Evolutionary conservation across 1,140 invertebrate genomes (phyloP).

Genomic region (Dendrolimus kikuchii): DNA sequence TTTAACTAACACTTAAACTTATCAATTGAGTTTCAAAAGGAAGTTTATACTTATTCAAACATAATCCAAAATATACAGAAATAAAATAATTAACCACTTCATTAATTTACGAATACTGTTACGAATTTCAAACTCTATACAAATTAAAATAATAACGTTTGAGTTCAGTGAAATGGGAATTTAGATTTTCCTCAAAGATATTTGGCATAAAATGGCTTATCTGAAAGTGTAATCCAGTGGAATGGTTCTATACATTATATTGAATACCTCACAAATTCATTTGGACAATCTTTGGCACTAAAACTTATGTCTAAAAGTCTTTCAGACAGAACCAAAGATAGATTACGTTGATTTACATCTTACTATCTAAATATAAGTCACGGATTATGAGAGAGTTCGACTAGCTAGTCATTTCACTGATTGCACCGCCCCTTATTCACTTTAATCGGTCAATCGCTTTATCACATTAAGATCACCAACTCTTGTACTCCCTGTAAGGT

Average conservation of each 20-base stretch:
- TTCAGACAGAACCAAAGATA: slow-evolving; percentile 47
- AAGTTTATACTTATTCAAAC: slow-evolving; percentile 7
- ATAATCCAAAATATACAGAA: slow-evolving; percentile 46
- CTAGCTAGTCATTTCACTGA: slow-evolving; percentile 39
- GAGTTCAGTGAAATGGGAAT: slow-evolving; percentile 3
- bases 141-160: slow-evolving; percentile 5
- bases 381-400: slow-evolving; percentile 39
- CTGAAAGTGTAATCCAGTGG: slow-evolving; percentile 27
- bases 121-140: slow-evolving; percentile 13
- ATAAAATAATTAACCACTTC: slow-evolving; percentile 12
- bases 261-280: slow-evolving; percentile 39
- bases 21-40: slow-evolving; percentile 13
- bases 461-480: slow-evolving; percentile 28
- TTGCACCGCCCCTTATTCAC: slow-evolving; percentile 30
- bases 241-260: slow-evolving; percentile 50
- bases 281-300: slow-evolving; percentile 69
- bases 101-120: slow-evolving; percentile 18
- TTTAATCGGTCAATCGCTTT: slow-evolving; percentile 16
- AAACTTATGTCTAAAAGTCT: slow-evolving; percentile 60
- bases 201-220: slow-evolving; percentile 63
- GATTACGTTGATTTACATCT: slow-evolving; percentile 29
- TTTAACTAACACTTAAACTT: slow-evolving; percentile 14
- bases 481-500: slow-evolving; percentile 12
- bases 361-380: slow-evolving; percentile 31
- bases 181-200: slow-evolving; percentile 19